phyloP scores from a whole-genome alignment of 1,140 invertebrate species.

The Dendroctonus ponderosae region DNA sequence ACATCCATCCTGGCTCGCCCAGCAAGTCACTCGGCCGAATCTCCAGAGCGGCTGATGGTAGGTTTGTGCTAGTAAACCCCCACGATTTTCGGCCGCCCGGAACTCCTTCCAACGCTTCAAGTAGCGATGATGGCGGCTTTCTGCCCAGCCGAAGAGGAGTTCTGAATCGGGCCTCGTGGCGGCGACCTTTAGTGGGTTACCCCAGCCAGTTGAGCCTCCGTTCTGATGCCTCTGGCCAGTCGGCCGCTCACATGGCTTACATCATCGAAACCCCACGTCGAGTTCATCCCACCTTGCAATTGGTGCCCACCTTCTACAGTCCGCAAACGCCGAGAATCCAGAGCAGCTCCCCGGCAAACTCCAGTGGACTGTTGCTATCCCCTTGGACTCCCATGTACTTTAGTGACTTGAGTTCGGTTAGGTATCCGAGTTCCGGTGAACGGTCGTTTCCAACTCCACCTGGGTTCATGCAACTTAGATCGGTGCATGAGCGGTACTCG shows the following conservation, averaged over 20 bases:
- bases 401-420: conserved; percentile 83
- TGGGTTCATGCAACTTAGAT: conserved; percentile 61
- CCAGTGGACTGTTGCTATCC: conserved; percentile 55
- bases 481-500: conserved; percentile 66
- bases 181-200: conserved; percentile 63
- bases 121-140: conserved; percentile 83
- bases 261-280: conserved; percentile 47
- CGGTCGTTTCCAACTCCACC: conserved; percentile 73
- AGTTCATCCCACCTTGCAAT: conserved; percentile 44
- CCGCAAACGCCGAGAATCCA: conserved; percentile 61
- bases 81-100: conserved; percentile 59
- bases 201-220: conserved; percentile 68
- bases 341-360: conserved; percentile 64
- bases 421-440: conserved; percentile 74
- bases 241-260: conserved; percentile 53
- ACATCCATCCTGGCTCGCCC: conserved; percentile 55
- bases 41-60: conserved; percentile 69
- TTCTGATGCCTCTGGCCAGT: conserved; percentile 63
- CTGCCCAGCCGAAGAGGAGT: conserved; percentile 56
- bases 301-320: conserved; percentile 54
- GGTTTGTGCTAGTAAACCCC: conserved; percentile 69
- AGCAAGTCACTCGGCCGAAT: conserved; percentile 61
- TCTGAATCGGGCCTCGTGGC: conserved; percentile 62
- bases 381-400: conserved; percentile 71
- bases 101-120: conserved; percentile 66